Conservation (phyloP, 2,113 vertebrate species). For the Myiagra hebetior region DNA sequence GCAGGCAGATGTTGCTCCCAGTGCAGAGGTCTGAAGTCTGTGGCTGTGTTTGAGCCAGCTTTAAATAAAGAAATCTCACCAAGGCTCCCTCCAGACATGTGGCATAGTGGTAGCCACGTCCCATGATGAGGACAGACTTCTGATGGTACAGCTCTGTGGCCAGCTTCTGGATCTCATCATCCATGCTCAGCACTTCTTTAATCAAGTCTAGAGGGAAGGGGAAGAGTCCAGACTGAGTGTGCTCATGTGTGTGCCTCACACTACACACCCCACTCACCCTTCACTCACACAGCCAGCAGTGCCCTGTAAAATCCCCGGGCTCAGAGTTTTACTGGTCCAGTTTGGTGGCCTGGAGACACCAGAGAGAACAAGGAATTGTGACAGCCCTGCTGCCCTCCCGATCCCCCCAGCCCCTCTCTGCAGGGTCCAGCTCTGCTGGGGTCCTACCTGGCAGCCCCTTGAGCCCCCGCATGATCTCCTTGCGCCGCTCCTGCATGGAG, state of each 20-base stretch:
- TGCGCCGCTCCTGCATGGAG: conserved; percentile 93
- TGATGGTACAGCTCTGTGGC: conserved; percentile 93
- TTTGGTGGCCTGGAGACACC: neutral
- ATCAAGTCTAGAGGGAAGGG: conserved; percentile 82
- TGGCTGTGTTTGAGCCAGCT: neutral
- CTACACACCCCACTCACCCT: fast-evolving
- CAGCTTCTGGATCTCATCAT: conserved; percentile 95
- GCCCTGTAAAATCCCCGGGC: fast-evolving
- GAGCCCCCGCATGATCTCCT: conserved; percentile 92
- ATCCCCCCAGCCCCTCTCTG: neutral
- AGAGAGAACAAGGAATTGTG: fast-evolving
- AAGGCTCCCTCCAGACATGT: conserved; percentile 95
- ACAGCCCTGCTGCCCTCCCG: fast-evolving
- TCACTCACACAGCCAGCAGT: neutral
- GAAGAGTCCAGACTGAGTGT: neutral
- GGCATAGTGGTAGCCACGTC: conserved; percentile 95
- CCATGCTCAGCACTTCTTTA: conserved; percentile 93
- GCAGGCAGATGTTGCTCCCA: neutral
- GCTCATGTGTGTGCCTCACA: neutral
- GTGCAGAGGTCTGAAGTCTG: neutral
- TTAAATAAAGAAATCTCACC: conserved; percentile 65
- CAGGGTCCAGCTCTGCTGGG: neutral
- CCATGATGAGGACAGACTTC: conserved; percentile 98
- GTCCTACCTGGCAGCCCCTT: conserved; percentile 87
- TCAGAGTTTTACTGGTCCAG: fast-evolving